These are phyloP conservation scores for Penaeus indicus DNA, from an alignment of 1,140 invertebrate species.

Conservation along the genomic window DNA sequence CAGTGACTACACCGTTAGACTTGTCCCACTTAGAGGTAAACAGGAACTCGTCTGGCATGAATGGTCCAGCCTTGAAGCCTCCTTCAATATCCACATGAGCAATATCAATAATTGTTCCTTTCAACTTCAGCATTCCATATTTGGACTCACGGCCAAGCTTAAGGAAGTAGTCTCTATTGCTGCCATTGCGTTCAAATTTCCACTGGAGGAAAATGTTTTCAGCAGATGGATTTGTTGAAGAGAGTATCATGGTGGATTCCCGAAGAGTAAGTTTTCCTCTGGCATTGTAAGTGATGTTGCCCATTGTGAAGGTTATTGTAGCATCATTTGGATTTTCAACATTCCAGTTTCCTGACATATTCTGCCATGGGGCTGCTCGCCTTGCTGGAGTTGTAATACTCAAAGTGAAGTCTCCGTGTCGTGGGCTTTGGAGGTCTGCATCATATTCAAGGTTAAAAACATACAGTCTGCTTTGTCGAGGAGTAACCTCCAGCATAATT, in stretches of 20 bases:
- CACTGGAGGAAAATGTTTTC: conserved; percentile 48
- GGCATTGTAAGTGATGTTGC: conserved; percentile 35
- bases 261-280: conserved; percentile 39
- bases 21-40: conserved; percentile 48
- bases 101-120: conserved; percentile 43
- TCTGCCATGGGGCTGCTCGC: conserved; percentile 41
- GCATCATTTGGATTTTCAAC: conserved; percentile 25
- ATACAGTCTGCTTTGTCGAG: conserved; percentile 35
- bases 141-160: conserved; percentile 47
- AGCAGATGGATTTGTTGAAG: background rate
- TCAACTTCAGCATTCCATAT: conserved; percentile 58
- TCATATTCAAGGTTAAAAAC: conserved; percentile 39
- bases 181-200: conserved; percentile 20
- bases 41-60: conserved; percentile 34
- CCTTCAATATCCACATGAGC: conserved; percentile 45
- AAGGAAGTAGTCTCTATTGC: conserved; percentile 53
- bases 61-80: conserved; percentile 42
- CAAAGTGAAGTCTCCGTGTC: conserved; percentile 48
- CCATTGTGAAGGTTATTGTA: conserved; percentile 29
- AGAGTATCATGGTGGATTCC: conserved; percentile 33
- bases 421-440: background rate
- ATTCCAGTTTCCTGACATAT: conserved; percentile 60
- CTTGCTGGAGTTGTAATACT: conserved; percentile 41
- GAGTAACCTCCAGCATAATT: conserved; percentile 48
- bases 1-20: conserved; percentile 27